Evolutionary conservation across 2,113 vertebrate genomes (phyloP).

Genomic region (Pimephales promelas): DNA sequence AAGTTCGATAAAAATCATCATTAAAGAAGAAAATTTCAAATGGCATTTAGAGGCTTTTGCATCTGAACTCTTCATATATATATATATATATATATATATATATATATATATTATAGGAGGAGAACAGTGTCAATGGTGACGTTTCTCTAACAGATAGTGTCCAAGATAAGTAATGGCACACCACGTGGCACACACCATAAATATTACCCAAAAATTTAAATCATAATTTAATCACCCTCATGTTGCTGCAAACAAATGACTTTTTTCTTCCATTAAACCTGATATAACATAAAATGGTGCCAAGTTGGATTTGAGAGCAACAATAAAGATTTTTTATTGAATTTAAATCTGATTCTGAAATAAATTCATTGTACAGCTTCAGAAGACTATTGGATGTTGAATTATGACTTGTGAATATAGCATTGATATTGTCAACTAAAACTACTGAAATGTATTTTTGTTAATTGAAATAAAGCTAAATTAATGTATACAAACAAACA

Average conservation of each 20-base stretch:
- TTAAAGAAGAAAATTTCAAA: too few relatives aligned
- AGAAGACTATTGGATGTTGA: background rate
- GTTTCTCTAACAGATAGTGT: conserved; percentile 18
- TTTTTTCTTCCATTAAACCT: background rate
- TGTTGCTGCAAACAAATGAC: background rate
- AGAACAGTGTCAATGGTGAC: background rate
- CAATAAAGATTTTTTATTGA: background rate
- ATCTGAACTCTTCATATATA: too few relatives aligned
- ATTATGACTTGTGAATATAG: background rate
- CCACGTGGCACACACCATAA: background rate
- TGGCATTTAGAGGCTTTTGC: too few relatives aligned
- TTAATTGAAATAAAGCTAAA: background rate
- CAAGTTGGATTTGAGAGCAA: background rate
- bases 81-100: too few relatives aligned
- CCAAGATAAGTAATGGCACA: conserved; percentile 26
- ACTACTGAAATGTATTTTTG: background rate
- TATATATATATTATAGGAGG: background rate
- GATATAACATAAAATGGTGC: background rate
- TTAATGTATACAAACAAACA: background rate
- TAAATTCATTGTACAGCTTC: background rate
- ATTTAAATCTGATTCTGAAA: background rate
- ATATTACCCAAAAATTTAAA: too few relatives aligned
- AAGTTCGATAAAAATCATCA: too few relatives aligned
- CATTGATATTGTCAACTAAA: background rate
- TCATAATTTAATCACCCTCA: background rate